Base-by-base conservation (phyloP, 2,113 vertebrate species). In the Nothoprocta perdicaria region DNA sequence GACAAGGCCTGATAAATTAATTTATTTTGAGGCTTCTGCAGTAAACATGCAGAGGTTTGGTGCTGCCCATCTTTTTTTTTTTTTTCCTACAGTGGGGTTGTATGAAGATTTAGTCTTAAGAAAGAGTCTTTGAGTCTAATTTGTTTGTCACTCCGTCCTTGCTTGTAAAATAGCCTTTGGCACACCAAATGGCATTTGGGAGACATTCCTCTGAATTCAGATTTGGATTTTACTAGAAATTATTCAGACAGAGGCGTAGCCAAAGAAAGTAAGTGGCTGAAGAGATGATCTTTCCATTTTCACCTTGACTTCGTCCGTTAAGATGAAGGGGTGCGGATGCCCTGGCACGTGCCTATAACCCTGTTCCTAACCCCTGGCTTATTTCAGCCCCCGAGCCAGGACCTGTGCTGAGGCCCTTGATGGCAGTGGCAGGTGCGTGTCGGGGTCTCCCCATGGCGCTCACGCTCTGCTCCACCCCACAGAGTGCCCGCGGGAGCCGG, bases 401-500 rank as follows among this genome's bases (percentile, higher is more conserved):
- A 35, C 52, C 48, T 24, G 5, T 7, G 13, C 48, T 40, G 43
- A 78, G 63, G 9, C 14, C 26, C 26, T 27, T 9, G 8, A 23
- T 21, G 63, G 52, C 46, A 29, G 14, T 16, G 10, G 24, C 57
- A 26, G 23, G 33, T 61, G 23, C 3, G 10, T 84, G 7, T 1
- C 1, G 3, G 35, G 26, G 10, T 87, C 79, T 74, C 38, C 35
- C 55, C 78, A 69, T 12, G 3, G 1, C 6, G 16, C 68, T 95
- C 22, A 89, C 3, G 1, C 71, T 83, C 13, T 93, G 10, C 55
- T 72, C 96, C 87, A 8, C 90, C 84, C 38, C 50, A 33, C 95
- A 99, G 99, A 96, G 98, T 98, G 89, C 98, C 99, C 3, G 97
- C 98, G 96, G 98, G 98, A 91, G 97, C 97, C 10, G 98, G 97